These are phyloP conservation scores for Drosophila pegasa DNA, from an alignment of 2,888 invertebrate species.

Conservation along the genomic window DNA sequence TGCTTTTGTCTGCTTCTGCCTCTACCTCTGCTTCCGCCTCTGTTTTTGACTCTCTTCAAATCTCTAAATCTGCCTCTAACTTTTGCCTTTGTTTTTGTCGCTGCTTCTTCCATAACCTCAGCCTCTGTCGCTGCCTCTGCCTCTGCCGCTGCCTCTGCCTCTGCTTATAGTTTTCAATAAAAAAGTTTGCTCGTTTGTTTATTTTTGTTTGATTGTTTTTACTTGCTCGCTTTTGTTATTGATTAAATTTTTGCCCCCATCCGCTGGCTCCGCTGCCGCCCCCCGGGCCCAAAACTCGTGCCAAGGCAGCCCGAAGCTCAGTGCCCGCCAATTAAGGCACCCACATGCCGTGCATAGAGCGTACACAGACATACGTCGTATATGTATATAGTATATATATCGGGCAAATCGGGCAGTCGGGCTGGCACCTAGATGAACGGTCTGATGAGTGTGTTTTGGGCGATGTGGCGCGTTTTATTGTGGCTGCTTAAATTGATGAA, in stretches of 20 bases:
- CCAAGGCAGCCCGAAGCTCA: constrained; percentile 31
- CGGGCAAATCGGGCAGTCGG: background rate
- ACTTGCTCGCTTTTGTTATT: constrained; percentile 55
- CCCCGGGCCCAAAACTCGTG: background rate
- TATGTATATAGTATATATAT: background rate
- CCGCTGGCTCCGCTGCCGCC: background rate
- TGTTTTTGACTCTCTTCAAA: no score
- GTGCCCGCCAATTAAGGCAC: constrained; percentile 58
- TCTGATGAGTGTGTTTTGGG: constrained; percentile 20
- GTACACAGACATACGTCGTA: background rate
- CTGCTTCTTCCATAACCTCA: no score
- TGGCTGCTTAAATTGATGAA: constrained; percentile 49
- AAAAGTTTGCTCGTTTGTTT: constrained; percentile 50
- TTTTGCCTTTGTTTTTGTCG: background rate
- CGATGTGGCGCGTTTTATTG: constrained; percentile 14
- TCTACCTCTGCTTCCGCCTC: background rate
- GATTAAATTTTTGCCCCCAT: constrained; percentile 49
- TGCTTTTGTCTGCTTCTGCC: background rate
- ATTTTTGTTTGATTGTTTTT: constrained; percentile 29
- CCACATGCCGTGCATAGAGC: constrained; percentile 2
- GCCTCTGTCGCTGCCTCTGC: background rate
- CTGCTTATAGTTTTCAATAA: constrained; percentile 44
- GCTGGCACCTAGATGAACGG: constrained; percentile 19
- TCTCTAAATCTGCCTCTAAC: no score
- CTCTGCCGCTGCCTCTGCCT: background rate